Evolutionary conservation across 2,797 vertebrate genomes (phyloP).

Genomic region (Phalloptychus januarius): DNA sequence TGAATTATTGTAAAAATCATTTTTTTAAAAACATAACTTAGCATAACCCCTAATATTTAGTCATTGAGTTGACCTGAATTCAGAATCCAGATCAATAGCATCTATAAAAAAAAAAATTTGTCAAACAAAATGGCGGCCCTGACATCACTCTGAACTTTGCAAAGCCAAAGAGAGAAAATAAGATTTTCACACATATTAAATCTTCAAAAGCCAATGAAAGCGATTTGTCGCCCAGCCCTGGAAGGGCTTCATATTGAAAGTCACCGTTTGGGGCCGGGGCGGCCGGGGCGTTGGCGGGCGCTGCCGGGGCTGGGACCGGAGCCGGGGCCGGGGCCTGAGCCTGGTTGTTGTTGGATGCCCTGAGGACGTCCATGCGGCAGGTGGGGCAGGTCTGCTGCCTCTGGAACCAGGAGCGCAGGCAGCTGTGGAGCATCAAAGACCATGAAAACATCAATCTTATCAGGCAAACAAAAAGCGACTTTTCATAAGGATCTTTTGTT

Average conservation of each 20-base stretch:
- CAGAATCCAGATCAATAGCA: too few species aligned
- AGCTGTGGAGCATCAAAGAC: constrained; percentile 75
- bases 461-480: background rate
- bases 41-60: too few species aligned
- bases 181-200: too few species aligned
- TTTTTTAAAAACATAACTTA: too few species aligned
- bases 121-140: too few species aligned
- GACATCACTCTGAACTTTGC: too few species aligned
- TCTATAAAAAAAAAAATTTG: too few species aligned
- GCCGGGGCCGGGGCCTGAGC: constrained; percentile 81
- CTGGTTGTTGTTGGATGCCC: constrained; percentile 87
- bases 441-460: background rate
- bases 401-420: constrained; percentile 98
- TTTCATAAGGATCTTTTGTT: background rate
- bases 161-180: too few species aligned
- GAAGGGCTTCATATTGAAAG: background rate
- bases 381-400: constrained; percentile 97
- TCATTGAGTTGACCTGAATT: too few species aligned
- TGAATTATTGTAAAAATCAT: too few species aligned
- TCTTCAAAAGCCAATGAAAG: too few species aligned
- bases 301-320: constrained; percentile 79
- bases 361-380: constrained; percentile 95
- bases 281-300: constrained; percentile 79
- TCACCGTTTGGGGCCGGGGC: constrained; percentile 87
- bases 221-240: background rate